These are phyloP conservation scores for Agrochola lychnidis DNA, from an alignment of 2,888 invertebrate species.

Conservation along the genomic window DNA sequence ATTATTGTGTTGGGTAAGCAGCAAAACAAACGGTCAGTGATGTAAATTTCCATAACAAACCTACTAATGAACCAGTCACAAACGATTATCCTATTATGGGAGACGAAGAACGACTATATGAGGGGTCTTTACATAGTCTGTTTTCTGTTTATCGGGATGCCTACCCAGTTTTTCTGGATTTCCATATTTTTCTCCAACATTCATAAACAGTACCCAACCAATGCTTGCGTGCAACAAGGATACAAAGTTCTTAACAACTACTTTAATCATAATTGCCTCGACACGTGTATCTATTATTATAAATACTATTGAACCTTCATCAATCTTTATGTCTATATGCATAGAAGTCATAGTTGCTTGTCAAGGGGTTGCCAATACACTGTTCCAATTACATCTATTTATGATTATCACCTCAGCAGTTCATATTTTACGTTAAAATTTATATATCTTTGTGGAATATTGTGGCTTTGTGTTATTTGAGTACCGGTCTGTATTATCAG, in stretches of 20 bases:
- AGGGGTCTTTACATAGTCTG: neutral
- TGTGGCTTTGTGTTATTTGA: neutral
- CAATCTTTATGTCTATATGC: constrained; percentile 16
- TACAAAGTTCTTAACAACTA: constrained; percentile 47
- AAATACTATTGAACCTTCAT: constrained; percentile 15
- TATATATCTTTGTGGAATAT: constrained; percentile 8
- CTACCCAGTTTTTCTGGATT: neutral
- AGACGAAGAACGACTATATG: neutral
- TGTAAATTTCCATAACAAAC: constrained; percentile 6
- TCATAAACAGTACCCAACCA: neutral
- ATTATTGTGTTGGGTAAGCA: neutral
- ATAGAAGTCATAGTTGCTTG: constrained; percentile 29
- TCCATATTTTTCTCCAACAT: constrained; percentile 3
- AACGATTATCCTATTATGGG: constrained; percentile 13
- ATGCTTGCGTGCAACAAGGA: constrained; percentile 46
- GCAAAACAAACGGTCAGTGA: constrained; percentile 12
- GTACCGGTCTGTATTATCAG: neutral
- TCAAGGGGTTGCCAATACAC: constrained; percentile 5
- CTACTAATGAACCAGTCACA: constrained; percentile 15
- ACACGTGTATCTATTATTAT: constrained; percentile 58
- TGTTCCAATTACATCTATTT: constrained; percentile 44
- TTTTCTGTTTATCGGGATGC: neutral
- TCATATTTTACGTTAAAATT: constrained; percentile 27
- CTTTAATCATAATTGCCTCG: constrained; percentile 51
- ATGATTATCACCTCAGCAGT: constrained; percentile 16